Evolutionary conservation across 2,113 vertebrate genomes (phyloP).

Genomic region (Brachypteracias leptosomus): DNA sequence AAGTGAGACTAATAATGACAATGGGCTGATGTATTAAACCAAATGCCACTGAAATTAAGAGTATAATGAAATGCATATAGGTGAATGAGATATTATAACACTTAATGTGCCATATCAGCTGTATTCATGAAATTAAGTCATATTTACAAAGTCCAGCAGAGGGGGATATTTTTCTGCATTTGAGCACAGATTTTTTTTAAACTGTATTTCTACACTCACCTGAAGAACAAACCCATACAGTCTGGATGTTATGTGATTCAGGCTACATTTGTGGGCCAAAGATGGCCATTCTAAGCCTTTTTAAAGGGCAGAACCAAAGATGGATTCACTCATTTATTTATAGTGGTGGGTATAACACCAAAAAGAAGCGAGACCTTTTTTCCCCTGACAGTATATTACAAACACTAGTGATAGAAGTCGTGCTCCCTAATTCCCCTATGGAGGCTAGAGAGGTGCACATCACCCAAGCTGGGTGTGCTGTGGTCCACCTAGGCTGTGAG

Average conservation of each 20-base stretch:
- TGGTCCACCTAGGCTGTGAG: not conserved
- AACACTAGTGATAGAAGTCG: not conserved
- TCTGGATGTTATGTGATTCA: not conserved
- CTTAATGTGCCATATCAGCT: not conserved
- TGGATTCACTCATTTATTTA: not conserved
- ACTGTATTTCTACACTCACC: not conserved
- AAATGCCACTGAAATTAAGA: not conserved
- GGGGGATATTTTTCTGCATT: not conserved
- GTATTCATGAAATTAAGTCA: not conserved
- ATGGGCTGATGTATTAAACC: not conserved
- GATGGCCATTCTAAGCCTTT: not conserved
- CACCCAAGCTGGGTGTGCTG: fast-evolving
- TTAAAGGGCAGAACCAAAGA: not conserved
- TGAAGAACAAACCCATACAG: not conserved
- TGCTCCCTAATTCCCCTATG: not conserved
- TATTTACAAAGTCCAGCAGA: not conserved
- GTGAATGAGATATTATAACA: not conserved
- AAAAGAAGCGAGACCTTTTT: not conserved
- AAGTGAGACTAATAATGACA: not conserved
- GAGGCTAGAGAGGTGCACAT: not conserved
- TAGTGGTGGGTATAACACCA: not conserved
- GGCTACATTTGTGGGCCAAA: not conserved
- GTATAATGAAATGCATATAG: not conserved
- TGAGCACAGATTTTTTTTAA: not conserved
- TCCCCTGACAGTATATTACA: not conserved